phyloP scores from a whole-genome alignment of 2,797 vertebrate genomes.

The Ficedula albicollis region DNA sequence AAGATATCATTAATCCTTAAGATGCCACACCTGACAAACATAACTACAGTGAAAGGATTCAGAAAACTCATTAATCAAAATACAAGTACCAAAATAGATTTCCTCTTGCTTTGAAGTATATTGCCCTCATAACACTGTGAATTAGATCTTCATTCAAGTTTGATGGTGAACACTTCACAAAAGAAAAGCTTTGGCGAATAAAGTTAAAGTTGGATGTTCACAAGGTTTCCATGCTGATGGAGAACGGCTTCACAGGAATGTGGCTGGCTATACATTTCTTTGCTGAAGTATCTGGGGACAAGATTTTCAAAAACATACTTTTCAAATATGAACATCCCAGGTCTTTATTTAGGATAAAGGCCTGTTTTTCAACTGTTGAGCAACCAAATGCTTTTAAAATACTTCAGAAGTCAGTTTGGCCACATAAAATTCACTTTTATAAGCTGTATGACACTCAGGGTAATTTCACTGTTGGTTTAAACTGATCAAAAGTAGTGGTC shows the following conservation, averaged over 20 bases:
- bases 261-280: neutral
- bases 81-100: slow-evolving; percentile 16
- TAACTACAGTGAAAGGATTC: neutral
- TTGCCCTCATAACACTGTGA: neutral
- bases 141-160: slow-evolving; percentile 22
- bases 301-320: neutral
- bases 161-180: neutral
- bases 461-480: neutral
- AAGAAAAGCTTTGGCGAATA: neutral
- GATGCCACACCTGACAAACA: slow-evolving; percentile 1
- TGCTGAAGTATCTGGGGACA: neutral
- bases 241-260: neutral
- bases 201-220: neutral
- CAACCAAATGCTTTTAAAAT: neutral
- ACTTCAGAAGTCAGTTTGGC: neutral
- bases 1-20: slow-evolving; percentile 7
- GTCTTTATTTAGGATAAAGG: neutral
- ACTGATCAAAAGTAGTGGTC: neutral
- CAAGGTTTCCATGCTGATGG: neutral
- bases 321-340: neutral
- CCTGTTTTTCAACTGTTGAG: neutral
- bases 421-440: neutral
- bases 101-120: slow-evolving; percentile 57
- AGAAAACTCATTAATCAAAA: slow-evolving; percentile 35
- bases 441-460: neutral